Conservation (phyloP, 2,113 vertebrate genomes). For the Todiramphus saurophagus region DNA sequence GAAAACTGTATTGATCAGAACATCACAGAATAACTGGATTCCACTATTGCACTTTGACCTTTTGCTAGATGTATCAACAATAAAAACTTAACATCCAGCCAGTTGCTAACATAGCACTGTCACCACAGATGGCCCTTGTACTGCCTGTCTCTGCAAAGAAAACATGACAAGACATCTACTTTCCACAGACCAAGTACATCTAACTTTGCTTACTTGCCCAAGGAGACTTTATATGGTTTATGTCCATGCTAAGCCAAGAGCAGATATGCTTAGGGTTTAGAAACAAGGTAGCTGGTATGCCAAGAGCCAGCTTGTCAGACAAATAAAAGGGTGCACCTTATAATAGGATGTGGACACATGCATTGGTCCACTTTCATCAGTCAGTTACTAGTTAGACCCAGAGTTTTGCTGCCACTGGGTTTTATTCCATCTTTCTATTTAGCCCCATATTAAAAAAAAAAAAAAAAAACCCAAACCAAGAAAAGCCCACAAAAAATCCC, state of each 20-base stretch:
- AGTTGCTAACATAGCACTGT: not conserved
- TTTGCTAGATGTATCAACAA: not conserved
- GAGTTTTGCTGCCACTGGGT: not conserved
- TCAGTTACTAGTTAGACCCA: not conserved
- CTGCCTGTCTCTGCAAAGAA: not conserved
- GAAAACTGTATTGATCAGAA: not conserved
- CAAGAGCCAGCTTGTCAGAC: slow-evolving; percentile 12
- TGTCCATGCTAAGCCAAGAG: not conserved
- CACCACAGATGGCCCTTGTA: not conserved
- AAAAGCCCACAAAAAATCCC: no score
- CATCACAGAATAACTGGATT: not conserved
- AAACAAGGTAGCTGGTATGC: not conserved
- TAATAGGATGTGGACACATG: not conserved
- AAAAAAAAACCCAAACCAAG: no score
- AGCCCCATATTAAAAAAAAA: not conserved
- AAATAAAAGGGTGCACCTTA: not conserved
- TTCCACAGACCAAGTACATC: not conserved
- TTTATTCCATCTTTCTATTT: not conserved
- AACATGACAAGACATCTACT: not conserved
- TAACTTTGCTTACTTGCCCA: not conserved
- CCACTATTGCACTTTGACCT: not conserved
- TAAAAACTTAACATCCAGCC: not conserved
- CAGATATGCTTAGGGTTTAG: not conserved
- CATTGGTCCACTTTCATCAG: not conserved
- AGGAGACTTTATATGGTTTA: not conserved